Percentiles rank a stretch among this genome's conserved stretches.
Conservation (phyloP, 2,888 invertebrate species). For the Heliconius ethilla region DNA sequence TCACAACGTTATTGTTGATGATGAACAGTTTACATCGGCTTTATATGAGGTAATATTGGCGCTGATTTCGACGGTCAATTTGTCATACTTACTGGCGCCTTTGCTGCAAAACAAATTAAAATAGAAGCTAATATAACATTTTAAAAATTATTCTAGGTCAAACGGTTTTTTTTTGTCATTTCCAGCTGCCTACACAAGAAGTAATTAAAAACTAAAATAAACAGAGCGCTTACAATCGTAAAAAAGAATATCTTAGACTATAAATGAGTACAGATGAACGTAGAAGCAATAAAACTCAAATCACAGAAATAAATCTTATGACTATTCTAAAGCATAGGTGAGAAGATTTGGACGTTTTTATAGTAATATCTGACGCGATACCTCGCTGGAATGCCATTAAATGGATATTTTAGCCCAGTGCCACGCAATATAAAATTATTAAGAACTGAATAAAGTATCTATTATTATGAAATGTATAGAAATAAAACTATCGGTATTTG, state of each 20-base stretch:
- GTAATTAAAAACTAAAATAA: constrained; percentile 83
- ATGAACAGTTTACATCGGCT: constrained; percentile 36
- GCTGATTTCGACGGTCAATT: constrained; percentile 41
- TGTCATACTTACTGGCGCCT: constrained; percentile 44
- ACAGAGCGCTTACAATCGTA: constrained; percentile 80
- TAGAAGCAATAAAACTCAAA: constrained; percentile 78
- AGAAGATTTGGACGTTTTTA: constrained; percentile 63
- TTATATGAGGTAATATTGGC: constrained; percentile 37
- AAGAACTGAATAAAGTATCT: constrained; percentile 42
- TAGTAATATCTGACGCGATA: constrained; percentile 60
- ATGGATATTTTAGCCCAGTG: constrained; percentile 55
- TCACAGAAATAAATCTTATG: constrained; percentile 79
- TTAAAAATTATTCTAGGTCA: constrained; percentile 54
- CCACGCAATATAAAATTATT: constrained; percentile 61
- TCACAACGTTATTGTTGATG: constrained; percentile 36
- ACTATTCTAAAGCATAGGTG: constrained; percentile 70
- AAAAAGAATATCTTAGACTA: constrained; percentile 80
- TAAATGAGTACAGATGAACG: constrained; percentile 81
- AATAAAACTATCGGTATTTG: constrained; percentile 68
- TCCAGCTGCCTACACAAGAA: constrained; percentile 73
- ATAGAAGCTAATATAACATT: constrained; percentile 49
- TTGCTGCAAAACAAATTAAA: constrained; percentile 44
- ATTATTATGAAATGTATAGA: constrained; percentile 42
- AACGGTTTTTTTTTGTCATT: constrained; percentile 76
- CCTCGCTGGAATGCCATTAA: constrained; percentile 66